phyloP scores from a whole-genome alignment of 2,113 vertebrate species.

The Beaufortia kweichowensis region DNA sequence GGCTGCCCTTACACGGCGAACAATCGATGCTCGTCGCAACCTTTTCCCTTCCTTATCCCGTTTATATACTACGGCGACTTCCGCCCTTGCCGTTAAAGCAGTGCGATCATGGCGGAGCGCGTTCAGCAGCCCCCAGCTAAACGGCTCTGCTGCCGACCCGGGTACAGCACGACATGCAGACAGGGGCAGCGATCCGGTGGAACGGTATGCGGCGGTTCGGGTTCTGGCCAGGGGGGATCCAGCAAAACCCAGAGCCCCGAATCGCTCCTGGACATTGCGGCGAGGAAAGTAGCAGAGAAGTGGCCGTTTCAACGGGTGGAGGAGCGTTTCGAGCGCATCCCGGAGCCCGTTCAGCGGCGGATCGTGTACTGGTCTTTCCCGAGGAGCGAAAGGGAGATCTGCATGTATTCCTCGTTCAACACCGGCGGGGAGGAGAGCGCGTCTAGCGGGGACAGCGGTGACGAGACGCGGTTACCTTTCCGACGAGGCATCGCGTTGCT shows the following conservation, averaged over 20 bases:
- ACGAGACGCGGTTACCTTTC: conserved; percentile 90
- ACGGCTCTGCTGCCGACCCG: conserved; percentile 93
- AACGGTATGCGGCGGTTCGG: conserved; percentile 74
- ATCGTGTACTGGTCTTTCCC: conserved; percentile 98
- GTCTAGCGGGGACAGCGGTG: conserved; percentile 75
- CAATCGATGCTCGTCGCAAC: conserved; percentile 71
- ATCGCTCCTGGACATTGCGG: conserved; percentile 90
- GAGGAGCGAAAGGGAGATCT: conserved; percentile 92
- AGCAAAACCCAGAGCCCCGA: conserved; percentile 87
- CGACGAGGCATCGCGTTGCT: conserved; percentile 89
- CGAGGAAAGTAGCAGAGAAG: conserved; percentile 92
- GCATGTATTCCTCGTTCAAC: conserved; percentile 96
- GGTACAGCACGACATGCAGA: conserved; percentile 75
- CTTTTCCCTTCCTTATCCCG: conserved; percentile 78
- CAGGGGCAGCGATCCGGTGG: conserved; percentile 79
- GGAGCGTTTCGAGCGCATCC: conserved; percentile 93
- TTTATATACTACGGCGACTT: conserved; percentile 91
- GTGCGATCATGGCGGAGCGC: conserved; percentile 98
- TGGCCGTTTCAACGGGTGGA: conserved; percentile 95
- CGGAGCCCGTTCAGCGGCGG: conserved; percentile 92
- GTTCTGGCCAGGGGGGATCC: conserved; percentile 69
- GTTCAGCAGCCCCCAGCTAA: conserved; percentile 92
- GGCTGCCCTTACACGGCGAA: conserved; percentile 78
- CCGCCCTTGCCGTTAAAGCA: conserved; percentile 88
- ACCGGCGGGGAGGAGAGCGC: conserved; percentile 80